Conservation (phyloP, 1,140 invertebrate species). For the Zaprionus capensis region DNA sequence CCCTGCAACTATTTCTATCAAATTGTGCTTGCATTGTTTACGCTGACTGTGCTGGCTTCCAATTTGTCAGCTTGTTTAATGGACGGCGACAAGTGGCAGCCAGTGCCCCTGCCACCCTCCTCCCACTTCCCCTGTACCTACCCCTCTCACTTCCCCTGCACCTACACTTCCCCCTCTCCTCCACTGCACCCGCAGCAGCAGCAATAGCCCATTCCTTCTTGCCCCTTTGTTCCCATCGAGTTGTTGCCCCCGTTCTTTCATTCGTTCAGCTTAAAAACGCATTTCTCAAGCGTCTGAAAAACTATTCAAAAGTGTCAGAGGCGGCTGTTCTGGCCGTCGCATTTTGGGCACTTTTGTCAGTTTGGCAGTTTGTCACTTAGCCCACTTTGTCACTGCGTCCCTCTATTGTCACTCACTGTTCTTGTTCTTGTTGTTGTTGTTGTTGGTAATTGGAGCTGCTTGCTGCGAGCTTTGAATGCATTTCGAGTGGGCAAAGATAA, state of each 20-base stretch:
- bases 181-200: not conserved
- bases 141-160: not conserved
- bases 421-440: not conserved
- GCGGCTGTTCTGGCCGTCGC: constrained; percentile 43
- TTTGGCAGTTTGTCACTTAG: constrained; percentile 14
- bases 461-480: constrained; percentile 34
- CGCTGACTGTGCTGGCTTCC: constrained; percentile 23
- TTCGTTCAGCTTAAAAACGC: constrained; percentile 30
- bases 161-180: too few relatives aligned
- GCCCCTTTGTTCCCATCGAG: too few relatives aligned
- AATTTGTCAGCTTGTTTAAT: constrained; percentile 54
- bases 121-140: not conserved
- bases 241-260: not conserved
- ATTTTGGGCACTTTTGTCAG: constrained; percentile 33
- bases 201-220: not conserved
- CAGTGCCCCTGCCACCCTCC: not conserved
- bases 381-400: constrained; percentile 1
- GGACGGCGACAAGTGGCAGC: constrained; percentile 43
- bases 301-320: constrained; percentile 51
- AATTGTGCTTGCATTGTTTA: constrained; percentile 1
- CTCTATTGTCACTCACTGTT: not conserved
- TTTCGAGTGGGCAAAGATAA: constrained; percentile 1
- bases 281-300: constrained; percentile 33
- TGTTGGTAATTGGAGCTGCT: constrained; percentile 42
- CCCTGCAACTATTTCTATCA: constrained; percentile 7